Conservation (phyloP, 92 coral and sea anemone genomes). For the Umimayanthus kanabou region DNA sequence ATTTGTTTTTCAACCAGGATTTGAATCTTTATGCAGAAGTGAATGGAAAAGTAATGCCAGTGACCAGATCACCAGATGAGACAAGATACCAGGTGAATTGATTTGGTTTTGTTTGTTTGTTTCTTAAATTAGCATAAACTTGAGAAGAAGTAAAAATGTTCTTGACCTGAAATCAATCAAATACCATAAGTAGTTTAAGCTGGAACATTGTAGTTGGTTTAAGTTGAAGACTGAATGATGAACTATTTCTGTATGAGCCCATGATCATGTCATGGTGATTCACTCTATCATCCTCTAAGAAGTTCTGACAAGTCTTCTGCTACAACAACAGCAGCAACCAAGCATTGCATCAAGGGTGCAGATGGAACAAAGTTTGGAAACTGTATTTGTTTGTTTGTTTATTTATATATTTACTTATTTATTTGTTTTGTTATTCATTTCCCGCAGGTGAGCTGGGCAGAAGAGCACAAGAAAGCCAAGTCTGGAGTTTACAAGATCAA, state of each 20-base stretch:
- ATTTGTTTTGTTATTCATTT: background rate
- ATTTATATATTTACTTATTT: too few relatives aligned
- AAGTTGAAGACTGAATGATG: conserved; percentile 60
- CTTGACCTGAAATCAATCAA: background rate
- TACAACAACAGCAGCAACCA: background rate
- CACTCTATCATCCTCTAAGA: conserved; percentile 80
- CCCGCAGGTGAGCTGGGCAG: conserved; percentile 96
- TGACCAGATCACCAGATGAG: conserved; percentile 84
- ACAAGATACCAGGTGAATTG: conserved; percentile 78
- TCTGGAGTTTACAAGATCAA: conserved; percentile 80
- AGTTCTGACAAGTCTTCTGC: conserved; percentile 86
- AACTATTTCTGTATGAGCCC: conserved; percentile 60
- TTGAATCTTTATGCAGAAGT: conserved; percentile 93
- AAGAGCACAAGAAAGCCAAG: conserved; percentile 80
- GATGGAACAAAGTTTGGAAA: background rate
- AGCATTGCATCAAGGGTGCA: too few relatives aligned
- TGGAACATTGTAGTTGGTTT: too few relatives aligned
- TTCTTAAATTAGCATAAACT: background rate
- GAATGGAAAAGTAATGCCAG: conserved; percentile 94
- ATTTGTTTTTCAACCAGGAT: conserved; percentile 57
- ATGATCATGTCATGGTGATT: conserved; percentile 65
- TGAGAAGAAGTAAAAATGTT: background rate
- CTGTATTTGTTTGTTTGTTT: too few relatives aligned
- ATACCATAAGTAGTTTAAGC: background rate
- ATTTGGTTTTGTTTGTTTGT: background rate